Evolutionary conservation across 2,888 invertebrate genomes (phyloP).

Genomic region (Embidobia sp.): DNA sequence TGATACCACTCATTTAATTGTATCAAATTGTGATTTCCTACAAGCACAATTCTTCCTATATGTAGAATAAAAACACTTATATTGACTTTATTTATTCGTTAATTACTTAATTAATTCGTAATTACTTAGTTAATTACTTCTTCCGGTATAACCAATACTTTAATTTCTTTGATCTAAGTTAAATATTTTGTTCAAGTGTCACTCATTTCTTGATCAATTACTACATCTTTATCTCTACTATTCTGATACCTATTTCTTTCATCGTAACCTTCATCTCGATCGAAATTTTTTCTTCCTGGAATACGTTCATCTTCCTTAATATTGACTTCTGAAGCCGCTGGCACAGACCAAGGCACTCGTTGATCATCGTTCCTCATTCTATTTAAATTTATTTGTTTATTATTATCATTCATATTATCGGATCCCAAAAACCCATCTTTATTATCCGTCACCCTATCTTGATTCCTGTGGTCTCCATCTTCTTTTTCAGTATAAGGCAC

Average conservation of each 20-base stretch:
- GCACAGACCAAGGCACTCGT: constrained; percentile 76
- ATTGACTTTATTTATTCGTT: too few relatives aligned
- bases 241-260: constrained; percentile 71
- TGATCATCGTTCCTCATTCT: constrained; percentile 52
- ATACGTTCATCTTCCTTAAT: constrained; percentile 77
- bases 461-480: constrained; percentile 64
- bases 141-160: too few relatives aligned
- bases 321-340: constrained; percentile 76
- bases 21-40: too few relatives aligned
- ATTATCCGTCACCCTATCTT: constrained; percentile 62
- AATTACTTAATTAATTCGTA: too few relatives aligned
- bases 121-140: too few relatives aligned
- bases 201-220: constrained; percentile 60
- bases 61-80: too few relatives aligned
- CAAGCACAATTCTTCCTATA: too few relatives aligned
- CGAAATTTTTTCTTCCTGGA: constrained; percentile 76
- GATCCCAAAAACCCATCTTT: constrained; percentile 25
- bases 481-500: constrained; percentile 59
- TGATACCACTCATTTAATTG: too few relatives aligned
- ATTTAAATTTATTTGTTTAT: constrained; percentile 47
- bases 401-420: constrained; percentile 32
- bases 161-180: too few relatives aligned
- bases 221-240: constrained; percentile 56
- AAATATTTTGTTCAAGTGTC: constrained; percentile 27
- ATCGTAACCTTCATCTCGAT: constrained; percentile 73